Evolutionary conservation across 2,888 invertebrate genomes (phyloP).

Genomic region (Temnothorax rugatulus): DNA sequence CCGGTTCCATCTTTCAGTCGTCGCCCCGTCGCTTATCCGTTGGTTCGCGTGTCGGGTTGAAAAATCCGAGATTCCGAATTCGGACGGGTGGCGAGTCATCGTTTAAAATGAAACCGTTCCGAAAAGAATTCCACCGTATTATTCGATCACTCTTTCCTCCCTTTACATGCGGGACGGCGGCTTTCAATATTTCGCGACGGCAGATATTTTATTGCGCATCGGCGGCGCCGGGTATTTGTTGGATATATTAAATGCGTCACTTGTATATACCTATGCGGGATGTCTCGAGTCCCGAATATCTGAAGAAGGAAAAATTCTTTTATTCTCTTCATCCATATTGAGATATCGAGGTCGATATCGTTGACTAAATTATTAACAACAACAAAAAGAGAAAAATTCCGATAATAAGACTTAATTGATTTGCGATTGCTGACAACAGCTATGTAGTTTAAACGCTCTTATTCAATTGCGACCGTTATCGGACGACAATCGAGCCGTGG

Average conservation of each 20-base stretch:
- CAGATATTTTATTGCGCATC: constrained; percentile 51
- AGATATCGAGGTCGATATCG: background rate
- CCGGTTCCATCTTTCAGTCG: background rate
- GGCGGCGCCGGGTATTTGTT: constrained; percentile 35
- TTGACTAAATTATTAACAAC: background rate
- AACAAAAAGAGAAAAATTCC: background rate
- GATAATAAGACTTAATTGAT: background rate
- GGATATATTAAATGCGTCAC: constrained; percentile 52
- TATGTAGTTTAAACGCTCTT: background rate
- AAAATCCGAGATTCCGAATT: constrained; percentile 55
- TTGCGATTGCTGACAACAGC: background rate
- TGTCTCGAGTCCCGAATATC: constrained; percentile 16
- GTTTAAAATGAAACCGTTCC: constrained; percentile 63
- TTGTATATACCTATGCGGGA: background rate
- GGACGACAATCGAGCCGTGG: background rate
- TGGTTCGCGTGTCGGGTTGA: background rate
- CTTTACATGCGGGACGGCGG: constrained; percentile 24
- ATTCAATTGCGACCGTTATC: constrained; percentile 47
- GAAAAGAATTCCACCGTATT: constrained; percentile 47
- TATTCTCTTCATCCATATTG: background rate
- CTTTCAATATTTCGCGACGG: constrained; percentile 56
- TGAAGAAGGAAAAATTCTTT: background rate
- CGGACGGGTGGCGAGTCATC: constrained; percentile 60
- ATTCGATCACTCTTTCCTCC: constrained; percentile 29
- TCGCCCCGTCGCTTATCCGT: constrained; percentile 3